phyloP scores from a whole-genome alignment of 2,888 invertebrate genomes.

The Calliopum simillimum region DNA sequence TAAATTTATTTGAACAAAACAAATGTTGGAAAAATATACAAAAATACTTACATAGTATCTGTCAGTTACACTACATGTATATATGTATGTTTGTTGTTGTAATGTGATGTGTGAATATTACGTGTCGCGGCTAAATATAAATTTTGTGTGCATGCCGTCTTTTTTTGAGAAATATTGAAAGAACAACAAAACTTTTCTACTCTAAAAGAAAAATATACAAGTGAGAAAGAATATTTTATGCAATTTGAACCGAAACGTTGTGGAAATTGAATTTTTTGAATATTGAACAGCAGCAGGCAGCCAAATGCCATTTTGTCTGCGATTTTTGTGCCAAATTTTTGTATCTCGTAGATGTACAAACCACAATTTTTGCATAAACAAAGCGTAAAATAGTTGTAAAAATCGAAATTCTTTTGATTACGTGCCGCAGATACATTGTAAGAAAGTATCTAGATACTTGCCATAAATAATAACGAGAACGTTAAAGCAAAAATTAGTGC shows the following conservation, averaged over 20 bases:
- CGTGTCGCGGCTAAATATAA: constrained; percentile 20
- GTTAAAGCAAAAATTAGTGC: no score
- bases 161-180: background rate
- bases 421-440: no score
- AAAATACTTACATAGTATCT: no score
- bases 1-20: constrained; percentile 10
- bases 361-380: no score
- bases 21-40: background rate
- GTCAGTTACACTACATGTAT: background rate
- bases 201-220: constrained; percentile 12
- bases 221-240: constrained; percentile 3
- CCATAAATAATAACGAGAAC: no score
- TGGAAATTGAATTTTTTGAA: no score
- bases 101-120: constrained; percentile 18
- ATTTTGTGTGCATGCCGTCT: constrained; percentile 6
- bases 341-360: background rate
- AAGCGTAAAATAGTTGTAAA: no score
- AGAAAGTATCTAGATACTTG: no score
- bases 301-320: constrained; percentile 5
- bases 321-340: constrained; percentile 2
- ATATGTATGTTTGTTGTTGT: background rate
- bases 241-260: background rate
- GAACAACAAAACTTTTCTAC: background rate
- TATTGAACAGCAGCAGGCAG: no score
- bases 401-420: no score